Evolutionary conservation across 2,797 vertebrate genomes (phyloP).

Genomic region (Petrocephalus schoutedeni): DNA sequence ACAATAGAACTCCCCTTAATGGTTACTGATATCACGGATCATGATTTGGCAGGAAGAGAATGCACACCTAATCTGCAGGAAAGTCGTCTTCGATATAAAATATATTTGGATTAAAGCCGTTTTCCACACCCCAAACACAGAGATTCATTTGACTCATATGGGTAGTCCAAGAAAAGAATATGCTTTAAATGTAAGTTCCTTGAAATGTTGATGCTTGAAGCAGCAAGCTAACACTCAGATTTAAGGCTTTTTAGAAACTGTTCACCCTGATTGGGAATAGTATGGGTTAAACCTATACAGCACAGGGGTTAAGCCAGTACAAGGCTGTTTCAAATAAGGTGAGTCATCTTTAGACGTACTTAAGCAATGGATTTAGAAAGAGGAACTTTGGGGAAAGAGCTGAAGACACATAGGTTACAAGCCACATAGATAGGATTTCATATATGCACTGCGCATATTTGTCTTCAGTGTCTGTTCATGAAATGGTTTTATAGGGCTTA

Average conservation of each 20-base stretch:
- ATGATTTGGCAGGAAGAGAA: neutral
- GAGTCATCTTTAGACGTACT: slow-evolving; percentile 63
- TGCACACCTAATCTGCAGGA: neutral
- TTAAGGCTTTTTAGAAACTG: neutral
- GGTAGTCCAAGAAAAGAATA: neutral
- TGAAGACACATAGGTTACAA: slow-evolving; percentile 42
- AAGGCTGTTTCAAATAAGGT: slow-evolving; percentile 28
- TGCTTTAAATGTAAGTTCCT: neutral
- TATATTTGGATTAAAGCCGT: neutral
- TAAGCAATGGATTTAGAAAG: slow-evolving; percentile 70
- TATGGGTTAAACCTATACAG: slow-evolving; percentile 17
- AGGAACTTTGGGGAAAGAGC: slow-evolving; percentile 58
- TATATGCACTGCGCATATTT: neutral
- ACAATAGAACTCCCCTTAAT: neutral
- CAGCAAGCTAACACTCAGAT: neutral
- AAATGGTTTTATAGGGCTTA: neutral
- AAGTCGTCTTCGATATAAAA: neutral
- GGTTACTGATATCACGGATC: neutral
- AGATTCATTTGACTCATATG: neutral
- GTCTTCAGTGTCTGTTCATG: neutral
- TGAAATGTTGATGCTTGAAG: neutral
- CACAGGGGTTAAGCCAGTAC: slow-evolving; percentile 23
- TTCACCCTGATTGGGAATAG: neutral
- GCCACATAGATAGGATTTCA: neutral
- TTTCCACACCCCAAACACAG: neutral